These are phyloP conservation scores for Propithecus coquereli DNA, from an alignment of 2,113 vertebrate genomes.

Conservation along the genomic window DNA sequence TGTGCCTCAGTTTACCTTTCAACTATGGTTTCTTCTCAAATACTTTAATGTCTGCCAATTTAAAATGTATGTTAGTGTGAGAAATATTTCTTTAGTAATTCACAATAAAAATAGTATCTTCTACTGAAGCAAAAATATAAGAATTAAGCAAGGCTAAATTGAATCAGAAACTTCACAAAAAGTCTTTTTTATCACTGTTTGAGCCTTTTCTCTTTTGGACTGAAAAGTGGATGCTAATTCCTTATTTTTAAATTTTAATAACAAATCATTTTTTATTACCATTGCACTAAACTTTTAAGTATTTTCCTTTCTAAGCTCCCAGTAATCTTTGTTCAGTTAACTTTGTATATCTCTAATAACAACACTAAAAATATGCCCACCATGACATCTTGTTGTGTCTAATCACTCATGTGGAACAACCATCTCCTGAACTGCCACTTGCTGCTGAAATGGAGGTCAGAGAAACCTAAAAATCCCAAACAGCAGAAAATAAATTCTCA, in stretches of 20 bases:
- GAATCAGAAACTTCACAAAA: neutral
- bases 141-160: neutral
- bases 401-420: constrained; percentile 1
- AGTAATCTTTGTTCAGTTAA: neutral
- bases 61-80: neutral
- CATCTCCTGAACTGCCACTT: neutral
- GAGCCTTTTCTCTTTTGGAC: neutral
- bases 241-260: constrained; percentile 37
- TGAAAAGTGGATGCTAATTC: neutral
- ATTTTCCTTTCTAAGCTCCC: neutral
- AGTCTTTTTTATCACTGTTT: neutral
- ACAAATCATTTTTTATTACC: neutral
- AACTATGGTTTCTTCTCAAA: neutral
- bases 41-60: neutral
- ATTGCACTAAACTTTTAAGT: neutral
- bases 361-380: neutral
- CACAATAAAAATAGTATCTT: neutral
- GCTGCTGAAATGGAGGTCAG: constrained; percentile 19
- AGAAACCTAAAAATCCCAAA: constrained; percentile 1
- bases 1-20: neutral
- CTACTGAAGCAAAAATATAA: neutral
- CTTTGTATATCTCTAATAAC: neutral
- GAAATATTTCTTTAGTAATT: constrained; percentile 12
- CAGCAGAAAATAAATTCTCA: constrained; percentile 1
- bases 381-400: neutral